Conservation (phyloP, 1,140 invertebrate species). For the Trypoxylus dichotomus region DNA sequence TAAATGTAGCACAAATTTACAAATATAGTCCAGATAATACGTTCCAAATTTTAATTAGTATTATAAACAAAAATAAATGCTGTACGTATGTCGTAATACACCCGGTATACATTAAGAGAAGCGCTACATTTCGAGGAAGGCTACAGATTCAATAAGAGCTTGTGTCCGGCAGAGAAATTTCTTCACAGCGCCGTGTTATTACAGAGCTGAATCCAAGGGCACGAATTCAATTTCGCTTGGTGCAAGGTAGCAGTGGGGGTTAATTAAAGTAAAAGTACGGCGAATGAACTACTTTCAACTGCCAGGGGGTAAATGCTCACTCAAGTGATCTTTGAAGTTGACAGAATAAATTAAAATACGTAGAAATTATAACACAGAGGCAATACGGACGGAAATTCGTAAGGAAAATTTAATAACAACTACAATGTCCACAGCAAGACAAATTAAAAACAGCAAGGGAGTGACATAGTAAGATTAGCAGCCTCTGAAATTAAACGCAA, state of each 20-base stretch:
- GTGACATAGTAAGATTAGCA: background rate
- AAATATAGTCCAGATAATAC: no score
- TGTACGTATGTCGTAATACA: no score
- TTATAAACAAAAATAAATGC: no score
- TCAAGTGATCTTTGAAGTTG: background rate
- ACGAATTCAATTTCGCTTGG: background rate
- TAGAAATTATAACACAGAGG: background rate
- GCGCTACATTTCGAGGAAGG: no score
- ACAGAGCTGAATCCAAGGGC: background rate
- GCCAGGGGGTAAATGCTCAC: background rate
- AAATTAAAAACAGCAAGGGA: conserved; percentile 12
- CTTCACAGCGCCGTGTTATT: background rate
- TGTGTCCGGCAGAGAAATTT: background rate
- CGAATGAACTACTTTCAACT: background rate
- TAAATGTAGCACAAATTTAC: no score
- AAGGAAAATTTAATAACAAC: conserved; percentile 14
- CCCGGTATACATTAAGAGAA: no score
- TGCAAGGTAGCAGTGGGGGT: background rate
- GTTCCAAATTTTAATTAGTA: no score
- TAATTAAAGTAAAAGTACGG: conserved; percentile 8
- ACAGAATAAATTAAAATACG: conserved; percentile 9
- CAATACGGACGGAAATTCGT: background rate
- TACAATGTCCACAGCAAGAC: background rate
- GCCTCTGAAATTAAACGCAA: background rate
- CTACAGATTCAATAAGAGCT: no score